phyloP scores from a whole-genome alignment of 2,113 vertebrate genomes.

The Hylia prasina region DNA sequence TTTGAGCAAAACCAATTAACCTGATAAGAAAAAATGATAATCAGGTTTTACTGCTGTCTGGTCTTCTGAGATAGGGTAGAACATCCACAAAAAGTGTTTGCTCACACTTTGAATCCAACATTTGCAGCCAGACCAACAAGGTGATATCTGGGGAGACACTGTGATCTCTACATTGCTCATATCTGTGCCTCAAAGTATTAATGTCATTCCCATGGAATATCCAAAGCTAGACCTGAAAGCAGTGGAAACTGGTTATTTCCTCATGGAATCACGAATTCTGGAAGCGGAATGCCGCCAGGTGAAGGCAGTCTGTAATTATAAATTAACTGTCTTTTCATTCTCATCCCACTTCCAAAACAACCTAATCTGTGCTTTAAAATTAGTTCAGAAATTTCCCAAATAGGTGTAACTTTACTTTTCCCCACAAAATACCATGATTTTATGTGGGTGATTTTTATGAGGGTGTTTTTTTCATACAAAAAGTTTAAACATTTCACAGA shows the following conservation, averaged over 20 bases:
- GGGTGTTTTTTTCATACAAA: neutral
- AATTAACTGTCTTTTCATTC: neutral
- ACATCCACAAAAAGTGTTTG: neutral
- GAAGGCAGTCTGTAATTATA: neutral
- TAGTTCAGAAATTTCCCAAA: neutral
- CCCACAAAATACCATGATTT: neutral
- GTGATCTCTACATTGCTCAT: neutral
- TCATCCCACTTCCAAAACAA: neutral
- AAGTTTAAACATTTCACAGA: neutral
- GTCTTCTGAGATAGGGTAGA: neutral
- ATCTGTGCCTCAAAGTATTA: neutral
- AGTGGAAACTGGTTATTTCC: neutral
- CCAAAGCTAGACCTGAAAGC: neutral
- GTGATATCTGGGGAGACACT: neutral
- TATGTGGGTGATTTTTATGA: fast-evolving
- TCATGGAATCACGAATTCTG: neutral
- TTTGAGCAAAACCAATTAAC: neutral
- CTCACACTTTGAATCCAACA: neutral
- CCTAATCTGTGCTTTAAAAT: neutral
- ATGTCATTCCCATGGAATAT: neutral
- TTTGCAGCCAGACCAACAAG: neutral
- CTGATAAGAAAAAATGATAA: neutral
- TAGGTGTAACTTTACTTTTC: neutral
- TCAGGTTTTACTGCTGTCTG: neutral
- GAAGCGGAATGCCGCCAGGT: neutral